Evolutionary conservation across 2,888 invertebrate species (phyloP), one percentile per base, ranked within the genome.

Genomic region (Acanthosepion lycidas): DNA sequence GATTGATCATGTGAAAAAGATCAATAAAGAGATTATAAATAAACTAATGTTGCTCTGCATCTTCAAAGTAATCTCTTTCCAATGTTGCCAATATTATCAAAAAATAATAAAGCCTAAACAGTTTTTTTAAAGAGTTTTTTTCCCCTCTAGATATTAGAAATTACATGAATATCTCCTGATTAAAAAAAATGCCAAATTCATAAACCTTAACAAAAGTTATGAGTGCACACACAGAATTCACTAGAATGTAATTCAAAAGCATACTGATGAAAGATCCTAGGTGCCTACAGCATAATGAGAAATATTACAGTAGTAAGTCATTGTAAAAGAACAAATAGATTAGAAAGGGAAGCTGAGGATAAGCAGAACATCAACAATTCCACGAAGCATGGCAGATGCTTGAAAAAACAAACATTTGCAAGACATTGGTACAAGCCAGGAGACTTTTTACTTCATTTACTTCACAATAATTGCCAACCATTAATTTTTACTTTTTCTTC

Each of bases 211-310:
- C 78, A 78, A 78, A 78, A 78, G n/a, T 78, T 59, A 59, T 59
- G 59, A 23, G 20, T 23, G 23, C n/a, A 78, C 23, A 78, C 23
- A 64, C 15, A 78, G n/a, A 8, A n/a, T 78, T 78, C 78, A 78
- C 9, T 9, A 78, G 78, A 78, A 33, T 12, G 78, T n/a, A 78
- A 78, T 78, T 78, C 78, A 78, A 78, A 78, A 78, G n/a, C 59
- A 23, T 23, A n/a, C 78, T 78, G 78, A 78, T 78, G 78, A 78
- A 78, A 78, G 78, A 78, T 12, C 28, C 78, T 78, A 78, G 78
- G 78, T 28, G 78, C 78, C 78, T n/a, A n/a, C n/a, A 78, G 78
- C 78, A n/a, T n/a, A 78, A 78, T 78, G n/a, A 78, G 78, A 78
- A n/a, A n/a, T 78, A 78, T 78, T 78, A 78, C n/a, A 78, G 78